A percentile compares a stretch with the other conserved stretches of the same genome.
Conservation (phyloP, 2,113 vertebrate genomes). For the Willisornis vidua region DNA sequence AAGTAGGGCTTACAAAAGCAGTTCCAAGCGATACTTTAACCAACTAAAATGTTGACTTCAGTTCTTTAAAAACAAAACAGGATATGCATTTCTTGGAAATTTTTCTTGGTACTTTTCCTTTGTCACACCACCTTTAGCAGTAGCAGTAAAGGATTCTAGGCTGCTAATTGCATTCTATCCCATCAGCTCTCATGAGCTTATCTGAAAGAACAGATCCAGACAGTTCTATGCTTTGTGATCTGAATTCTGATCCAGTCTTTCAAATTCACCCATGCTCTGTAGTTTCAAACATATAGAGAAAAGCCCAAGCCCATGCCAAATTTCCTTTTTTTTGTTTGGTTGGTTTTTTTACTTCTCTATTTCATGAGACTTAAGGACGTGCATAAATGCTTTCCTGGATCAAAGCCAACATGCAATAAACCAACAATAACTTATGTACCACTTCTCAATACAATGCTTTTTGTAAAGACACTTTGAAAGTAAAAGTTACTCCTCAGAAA, state of each 20-base stretch:
- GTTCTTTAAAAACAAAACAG: background rate
- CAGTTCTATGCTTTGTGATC: background rate
- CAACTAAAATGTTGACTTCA: background rate
- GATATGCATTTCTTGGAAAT: background rate
- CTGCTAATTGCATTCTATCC: background rate
- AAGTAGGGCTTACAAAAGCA: background rate
- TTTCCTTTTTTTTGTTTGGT: background rate
- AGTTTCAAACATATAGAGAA: background rate
- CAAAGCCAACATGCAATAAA: background rate
- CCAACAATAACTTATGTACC: background rate
- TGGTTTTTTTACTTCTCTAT: background rate
- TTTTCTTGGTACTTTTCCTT: background rate
- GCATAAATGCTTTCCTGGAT: background rate
- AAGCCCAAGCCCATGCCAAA: background rate
- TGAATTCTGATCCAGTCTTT: background rate
- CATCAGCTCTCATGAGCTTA: background rate
- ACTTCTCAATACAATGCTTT: background rate
- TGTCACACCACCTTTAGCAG: background rate
- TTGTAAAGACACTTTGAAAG: background rate
- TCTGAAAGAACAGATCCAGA: background rate
- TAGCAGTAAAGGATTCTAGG: background rate
- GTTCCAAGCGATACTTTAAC: background rate
- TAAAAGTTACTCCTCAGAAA: background rate
- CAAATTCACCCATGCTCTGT: background rate
- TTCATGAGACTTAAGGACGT: background rate